Conservation (phyloP, 2,888 invertebrate genomes). For the Lydus trimaculatus region DNA sequence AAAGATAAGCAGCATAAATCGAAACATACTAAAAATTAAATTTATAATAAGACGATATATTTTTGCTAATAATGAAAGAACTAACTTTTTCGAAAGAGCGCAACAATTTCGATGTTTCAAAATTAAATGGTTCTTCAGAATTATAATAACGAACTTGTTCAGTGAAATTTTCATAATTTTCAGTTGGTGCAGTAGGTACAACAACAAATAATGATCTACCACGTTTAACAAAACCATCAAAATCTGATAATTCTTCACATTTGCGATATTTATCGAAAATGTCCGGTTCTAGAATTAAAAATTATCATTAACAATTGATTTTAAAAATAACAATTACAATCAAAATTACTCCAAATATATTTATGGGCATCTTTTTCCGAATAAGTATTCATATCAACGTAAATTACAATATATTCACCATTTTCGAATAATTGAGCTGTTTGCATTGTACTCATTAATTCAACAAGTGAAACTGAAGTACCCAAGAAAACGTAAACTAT, state of each 20-base stretch:
- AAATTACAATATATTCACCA: constrained; percentile 95
- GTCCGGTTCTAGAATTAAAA: constrained; percentile 63
- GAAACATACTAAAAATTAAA: constrained; percentile 75
- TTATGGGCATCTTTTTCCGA: constrained; percentile 75
- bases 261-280: constrained; percentile 65
- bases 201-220: constrained; percentile 88
- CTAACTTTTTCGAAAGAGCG: constrained; percentile 50
- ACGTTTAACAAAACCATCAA: constrained; percentile 69
- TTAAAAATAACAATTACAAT: no score
- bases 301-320: no score
- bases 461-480: constrained; percentile 81
- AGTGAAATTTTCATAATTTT: constrained; percentile 79
- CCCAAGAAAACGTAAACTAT: constrained; percentile 96
- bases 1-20: constrained; percentile 92
- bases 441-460: constrained; percentile 93
- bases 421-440: constrained; percentile 84
- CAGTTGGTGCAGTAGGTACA: constrained; percentile 82
- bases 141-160: constrained; percentile 82
- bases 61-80: neutral
- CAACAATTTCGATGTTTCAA: constrained; percentile 70
- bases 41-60: neutral
- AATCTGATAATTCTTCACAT: constrained; percentile 68
- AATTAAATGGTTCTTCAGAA: constrained; percentile 80
- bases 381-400: constrained; percentile 92
- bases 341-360: constrained; percentile 75